Conservation (phyloP, 2,797 vertebrate genomes). For the Muscicapa comitata region DNA sequence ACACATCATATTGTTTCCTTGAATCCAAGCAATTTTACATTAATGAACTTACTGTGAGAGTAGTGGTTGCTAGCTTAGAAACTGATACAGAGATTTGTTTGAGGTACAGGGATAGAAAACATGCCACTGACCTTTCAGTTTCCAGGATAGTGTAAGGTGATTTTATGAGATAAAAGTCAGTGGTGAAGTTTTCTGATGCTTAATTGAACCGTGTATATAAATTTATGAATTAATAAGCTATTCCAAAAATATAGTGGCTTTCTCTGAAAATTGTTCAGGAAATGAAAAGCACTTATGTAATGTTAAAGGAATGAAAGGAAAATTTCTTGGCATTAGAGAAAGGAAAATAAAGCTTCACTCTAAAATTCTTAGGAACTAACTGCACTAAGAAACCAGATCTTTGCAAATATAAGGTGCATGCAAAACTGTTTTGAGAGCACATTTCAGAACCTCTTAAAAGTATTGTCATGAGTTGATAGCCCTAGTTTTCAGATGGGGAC, state of each 20-base stretch:
- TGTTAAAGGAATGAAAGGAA: constrained; percentile 55
- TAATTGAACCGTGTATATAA: not conserved
- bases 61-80: not conserved
- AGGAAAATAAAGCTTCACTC: not conserved
- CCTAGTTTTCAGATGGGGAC: not conserved
- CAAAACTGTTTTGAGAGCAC: not conserved
- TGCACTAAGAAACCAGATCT: not conserved
- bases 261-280: constrained; percentile 44
- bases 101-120: not conserved
- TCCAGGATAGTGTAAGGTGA: not conserved
- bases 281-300: constrained; percentile 51
- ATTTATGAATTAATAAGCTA: constrained; percentile 5
- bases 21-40: not conserved
- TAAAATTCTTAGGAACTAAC: not conserved
- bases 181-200: not conserved
- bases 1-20: not conserved
- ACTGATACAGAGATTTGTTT: not conserved
- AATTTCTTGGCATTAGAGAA: not conserved
- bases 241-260: not conserved
- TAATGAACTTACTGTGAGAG: not conserved
- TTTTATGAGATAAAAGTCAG: not conserved
- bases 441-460: not conserved
- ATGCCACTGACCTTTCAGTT: not conserved
- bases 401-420: not conserved
- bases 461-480: not conserved